Base-by-base conservation (phyloP, 2,888 invertebrate genomes). In the Penaeus monodon region DNA sequence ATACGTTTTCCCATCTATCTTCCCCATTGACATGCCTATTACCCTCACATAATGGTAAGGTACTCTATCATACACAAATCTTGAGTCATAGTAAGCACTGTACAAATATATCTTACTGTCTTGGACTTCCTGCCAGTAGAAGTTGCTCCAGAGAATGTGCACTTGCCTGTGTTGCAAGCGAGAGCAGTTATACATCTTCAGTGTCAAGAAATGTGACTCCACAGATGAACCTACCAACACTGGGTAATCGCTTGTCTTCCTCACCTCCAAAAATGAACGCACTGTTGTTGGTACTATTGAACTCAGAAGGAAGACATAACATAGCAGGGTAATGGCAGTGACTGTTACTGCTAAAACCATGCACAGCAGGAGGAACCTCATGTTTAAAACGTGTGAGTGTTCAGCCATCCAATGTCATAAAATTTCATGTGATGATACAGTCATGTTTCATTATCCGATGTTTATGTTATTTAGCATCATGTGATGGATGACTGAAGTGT, bases 11-110 rank as follows among this genome's bases (percentile, higher is more conserved):
- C 68, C 65, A 20, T 78, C 22, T 14, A 90, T 57, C 22, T 77
- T 63, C 14, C 90, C 90, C 49, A 88, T 65, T 20, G 89, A 84
- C 88, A 89, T 89, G 6, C 90, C 90, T n/a, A 91, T 84, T 27
- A 91, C 79, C 70, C 91, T 84, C 20, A 91, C 81, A n/a, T 82
- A 90, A 65, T 90, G 89, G 44, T 89, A 88, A n/a, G 74, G 66
- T 10, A 65, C 68, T 33, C 65, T 63, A 14, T 70, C 66, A 44
- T 84, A 88, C 17, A 57, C 27, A 57, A 85, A 87, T 65, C 91
- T 85, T 20, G 89, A 87, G 76, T 91, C 91, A 68, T 89, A 89
- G 83, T 90, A 90, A 14, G 90, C 90, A 64, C 84, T 82, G 79
- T 85, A 85, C 73, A 89, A 68, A n/a, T 82, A 89, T 22, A 89